These are phyloP conservation scores for Lordiphosa collinella DNA, from an alignment of 1,140 invertebrate genomes.

Conservation along the genomic window DNA sequence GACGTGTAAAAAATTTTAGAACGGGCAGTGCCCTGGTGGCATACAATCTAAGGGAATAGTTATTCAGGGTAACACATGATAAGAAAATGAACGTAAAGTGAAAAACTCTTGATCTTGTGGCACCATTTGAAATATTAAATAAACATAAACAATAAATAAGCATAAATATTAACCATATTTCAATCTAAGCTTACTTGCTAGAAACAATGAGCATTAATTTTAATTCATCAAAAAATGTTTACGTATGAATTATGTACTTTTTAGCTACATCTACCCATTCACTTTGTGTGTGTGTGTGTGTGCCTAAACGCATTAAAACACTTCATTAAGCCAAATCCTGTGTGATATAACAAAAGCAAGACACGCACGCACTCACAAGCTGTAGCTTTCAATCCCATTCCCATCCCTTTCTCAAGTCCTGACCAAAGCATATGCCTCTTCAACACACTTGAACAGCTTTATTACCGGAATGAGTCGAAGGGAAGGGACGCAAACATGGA, in stretches of 20 bases:
- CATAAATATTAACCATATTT: no score
- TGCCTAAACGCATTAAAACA: conserved; percentile 76
- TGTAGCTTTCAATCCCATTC: conserved; percentile 14
- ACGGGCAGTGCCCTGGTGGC: no score
- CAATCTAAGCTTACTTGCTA: neutral
- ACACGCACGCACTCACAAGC: conserved; percentile 39
- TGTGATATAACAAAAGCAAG: conserved; percentile 73
- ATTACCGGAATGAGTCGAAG: conserved; percentile 37
- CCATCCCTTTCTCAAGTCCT: conserved; percentile 6
- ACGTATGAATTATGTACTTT: conserved; percentile 58
- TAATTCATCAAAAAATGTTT: conserved; percentile 44
- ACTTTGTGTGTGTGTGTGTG: conserved; percentile 41
- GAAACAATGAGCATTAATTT: conserved; percentile 1
- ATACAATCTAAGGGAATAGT: no score
- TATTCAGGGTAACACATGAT: no score
- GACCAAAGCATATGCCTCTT: conserved; percentile 56
- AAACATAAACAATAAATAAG: no score
- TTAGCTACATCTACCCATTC: neutral
- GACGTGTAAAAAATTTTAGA: no score
- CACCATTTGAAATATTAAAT: no score
- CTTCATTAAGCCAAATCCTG: conserved; percentile 73
- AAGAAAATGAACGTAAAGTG: no score
- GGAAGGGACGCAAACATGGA: conserved; percentile 30
- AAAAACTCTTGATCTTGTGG: no score
- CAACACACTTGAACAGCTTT: conserved; percentile 71